Percentiles rank a stretch among this genome's conserved stretches.
phyloP scores from a whole-genome alignment of 2,113 vertebrate species.

The Copsychus sechellarum region DNA sequence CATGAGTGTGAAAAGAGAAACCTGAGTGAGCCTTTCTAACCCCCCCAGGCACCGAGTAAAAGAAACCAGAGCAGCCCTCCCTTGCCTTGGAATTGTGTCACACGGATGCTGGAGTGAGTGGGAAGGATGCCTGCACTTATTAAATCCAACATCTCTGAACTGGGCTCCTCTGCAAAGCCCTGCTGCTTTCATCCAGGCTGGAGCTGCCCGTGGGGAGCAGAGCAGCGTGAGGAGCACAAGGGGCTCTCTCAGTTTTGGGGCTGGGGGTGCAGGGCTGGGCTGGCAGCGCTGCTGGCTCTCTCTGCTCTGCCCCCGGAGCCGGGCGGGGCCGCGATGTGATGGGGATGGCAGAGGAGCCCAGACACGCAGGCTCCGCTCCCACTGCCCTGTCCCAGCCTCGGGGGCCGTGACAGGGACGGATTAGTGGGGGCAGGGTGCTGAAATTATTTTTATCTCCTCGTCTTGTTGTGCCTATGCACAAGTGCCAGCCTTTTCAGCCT shows the following conservation, averaged over 20 bases:
- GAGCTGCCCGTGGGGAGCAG: not conserved
- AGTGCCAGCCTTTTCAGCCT: constrained; percentile 10
- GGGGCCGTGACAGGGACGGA: not conserved
- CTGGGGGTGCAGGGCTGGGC: not conserved
- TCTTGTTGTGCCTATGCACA: constrained; percentile 29
- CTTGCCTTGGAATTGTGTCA: not conserved
- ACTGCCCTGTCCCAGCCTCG: not conserved
- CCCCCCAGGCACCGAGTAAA: not conserved
- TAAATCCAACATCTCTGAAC: not conserved
- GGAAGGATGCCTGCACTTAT: not conserved
- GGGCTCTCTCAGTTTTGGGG: accelerated
- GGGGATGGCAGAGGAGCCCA: not conserved
- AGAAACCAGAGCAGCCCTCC: not conserved
- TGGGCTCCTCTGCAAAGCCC: not conserved
- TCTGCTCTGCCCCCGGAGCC: not conserved
- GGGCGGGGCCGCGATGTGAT: not conserved
- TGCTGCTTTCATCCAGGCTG: accelerated
- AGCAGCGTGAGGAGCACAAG: accelerated
- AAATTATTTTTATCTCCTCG: constrained; percentile 9
- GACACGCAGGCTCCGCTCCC: not conserved
- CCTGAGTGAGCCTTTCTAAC: not conserved
- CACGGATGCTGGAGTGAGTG: not conserved
- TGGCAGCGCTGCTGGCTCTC: not conserved
- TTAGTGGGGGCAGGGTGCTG: not conserved
- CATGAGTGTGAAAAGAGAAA: not conserved